Conservation (phyloP, 1,140 invertebrate species). For the Meloidogyne exigua region DNA sequence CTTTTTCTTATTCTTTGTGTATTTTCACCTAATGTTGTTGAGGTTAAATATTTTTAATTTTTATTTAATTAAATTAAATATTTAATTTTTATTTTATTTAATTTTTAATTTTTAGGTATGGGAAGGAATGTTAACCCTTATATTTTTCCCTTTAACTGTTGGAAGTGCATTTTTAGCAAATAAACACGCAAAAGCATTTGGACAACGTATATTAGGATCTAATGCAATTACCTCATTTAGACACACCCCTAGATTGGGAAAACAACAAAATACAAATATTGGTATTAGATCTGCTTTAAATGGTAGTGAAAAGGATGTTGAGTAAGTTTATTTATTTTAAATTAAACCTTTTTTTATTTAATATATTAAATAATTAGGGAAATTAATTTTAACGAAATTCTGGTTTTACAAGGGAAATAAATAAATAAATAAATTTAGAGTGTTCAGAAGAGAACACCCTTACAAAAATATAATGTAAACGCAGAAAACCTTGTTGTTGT, state of each 20-base stretch:
- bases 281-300: slow-evolving; percentile 27
- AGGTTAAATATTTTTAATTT: slow-evolving; percentile 41
- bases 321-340: slow-evolving; percentile 36
- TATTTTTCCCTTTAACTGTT: slow-evolving; percentile 69
- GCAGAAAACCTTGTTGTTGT: no score
- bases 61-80: no score
- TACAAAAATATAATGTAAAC: no score
- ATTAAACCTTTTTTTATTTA: no score
- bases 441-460: no score
- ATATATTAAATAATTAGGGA: no score
- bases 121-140: slow-evolving; percentile 68
- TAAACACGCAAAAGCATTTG: slow-evolving; percentile 40
- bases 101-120: slow-evolving; percentile 61
- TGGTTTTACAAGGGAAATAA: no score
- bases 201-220: slow-evolving; percentile 36
- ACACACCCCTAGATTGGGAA: slow-evolving; percentile 23
- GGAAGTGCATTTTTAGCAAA: slow-evolving; percentile 67
- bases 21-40: slow-evolving; percentile 62
- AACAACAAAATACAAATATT: slow-evolving; percentile 30
- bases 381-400: no score
- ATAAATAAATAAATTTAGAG: no score
- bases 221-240: slow-evolving; percentile 43
- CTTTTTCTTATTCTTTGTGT: slow-evolving; percentile 64
- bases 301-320: slow-evolving; percentile 38
- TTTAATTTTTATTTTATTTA: no score